Evolutionary conservation across 2,888 invertebrate genomes (phyloP).

Genomic region (Xestia c-nigrum): DNA sequence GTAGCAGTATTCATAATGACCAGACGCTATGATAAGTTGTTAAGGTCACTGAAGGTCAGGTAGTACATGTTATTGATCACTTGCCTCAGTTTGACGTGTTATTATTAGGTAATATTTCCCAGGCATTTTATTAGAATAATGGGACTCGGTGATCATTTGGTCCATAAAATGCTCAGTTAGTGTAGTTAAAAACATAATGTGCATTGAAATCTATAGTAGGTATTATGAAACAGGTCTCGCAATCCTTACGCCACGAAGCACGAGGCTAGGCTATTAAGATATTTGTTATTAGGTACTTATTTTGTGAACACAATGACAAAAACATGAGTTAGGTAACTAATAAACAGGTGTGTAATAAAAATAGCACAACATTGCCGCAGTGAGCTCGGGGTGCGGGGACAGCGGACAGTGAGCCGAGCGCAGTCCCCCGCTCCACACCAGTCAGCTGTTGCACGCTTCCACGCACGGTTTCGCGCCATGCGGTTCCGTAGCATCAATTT

Average conservation of each 20-base stretch:
- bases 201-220: not conserved
- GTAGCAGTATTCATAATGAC: not conserved
- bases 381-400: too few relatives aligned
- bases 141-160: not conserved
- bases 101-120: not conserved
- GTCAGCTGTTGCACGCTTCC: not conserved
- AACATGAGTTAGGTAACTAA: not conserved
- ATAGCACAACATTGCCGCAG: too few relatives aligned
- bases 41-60: not conserved
- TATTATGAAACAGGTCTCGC: not conserved
- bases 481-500: too few relatives aligned
- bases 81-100: not conserved
- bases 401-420: not conserved
- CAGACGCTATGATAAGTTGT: slow-evolving; percentile 1
- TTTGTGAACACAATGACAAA: slow-evolving; percentile 1
- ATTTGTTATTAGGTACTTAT: not conserved
- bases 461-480: not conserved
- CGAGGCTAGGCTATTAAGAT: not conserved
- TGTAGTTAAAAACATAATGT: not conserved
- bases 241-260: not conserved
- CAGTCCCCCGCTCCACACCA: not conserved
- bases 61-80: not conserved
- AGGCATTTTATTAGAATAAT: not conserved
- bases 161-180: not conserved
- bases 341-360: too few relatives aligned